Conservation (phyloP, 2,797 vertebrate genomes). For the Malurus leucopterus region DNA sequence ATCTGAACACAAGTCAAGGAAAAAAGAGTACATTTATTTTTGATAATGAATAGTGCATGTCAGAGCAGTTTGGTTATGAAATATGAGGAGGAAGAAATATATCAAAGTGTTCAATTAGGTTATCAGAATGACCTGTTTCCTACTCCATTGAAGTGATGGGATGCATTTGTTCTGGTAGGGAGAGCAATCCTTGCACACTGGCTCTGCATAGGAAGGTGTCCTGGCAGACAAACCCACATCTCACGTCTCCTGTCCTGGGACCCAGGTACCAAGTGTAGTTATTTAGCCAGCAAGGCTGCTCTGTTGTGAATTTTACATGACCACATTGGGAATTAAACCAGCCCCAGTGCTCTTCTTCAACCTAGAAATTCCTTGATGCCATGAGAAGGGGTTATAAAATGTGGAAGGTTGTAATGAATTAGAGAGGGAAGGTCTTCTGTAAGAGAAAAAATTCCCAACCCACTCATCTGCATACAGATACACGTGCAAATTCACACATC, state of each 20-base stretch:
- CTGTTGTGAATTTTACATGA: background rate
- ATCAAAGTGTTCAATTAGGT: background rate
- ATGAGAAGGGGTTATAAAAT: background rate
- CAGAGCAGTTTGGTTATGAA: background rate
- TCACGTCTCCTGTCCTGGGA: background rate
- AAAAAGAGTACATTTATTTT: background rate
- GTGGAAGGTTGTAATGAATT: background rate
- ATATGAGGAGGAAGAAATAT: background rate
- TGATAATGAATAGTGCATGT: background rate
- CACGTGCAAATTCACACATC: background rate
- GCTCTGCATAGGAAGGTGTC: rapidly evolving
- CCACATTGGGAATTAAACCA: background rate
- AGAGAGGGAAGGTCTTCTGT: background rate
- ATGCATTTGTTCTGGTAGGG: background rate
- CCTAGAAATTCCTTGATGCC: background rate
- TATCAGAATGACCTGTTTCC: background rate
- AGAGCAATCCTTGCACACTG: background rate
- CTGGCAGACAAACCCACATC: background rate
- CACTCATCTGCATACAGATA: background rate
- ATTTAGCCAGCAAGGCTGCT: rapidly evolving
- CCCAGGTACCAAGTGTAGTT: rapidly evolving
- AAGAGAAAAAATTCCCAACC: background rate
- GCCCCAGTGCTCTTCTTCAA: background rate
- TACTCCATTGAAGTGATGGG: background rate
- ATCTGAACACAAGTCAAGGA: background rate